These are phyloP conservation scores for Edolisoma coerulescens DNA, from an alignment of 2,113 vertebrate species.

Conservation along the genomic window DNA sequence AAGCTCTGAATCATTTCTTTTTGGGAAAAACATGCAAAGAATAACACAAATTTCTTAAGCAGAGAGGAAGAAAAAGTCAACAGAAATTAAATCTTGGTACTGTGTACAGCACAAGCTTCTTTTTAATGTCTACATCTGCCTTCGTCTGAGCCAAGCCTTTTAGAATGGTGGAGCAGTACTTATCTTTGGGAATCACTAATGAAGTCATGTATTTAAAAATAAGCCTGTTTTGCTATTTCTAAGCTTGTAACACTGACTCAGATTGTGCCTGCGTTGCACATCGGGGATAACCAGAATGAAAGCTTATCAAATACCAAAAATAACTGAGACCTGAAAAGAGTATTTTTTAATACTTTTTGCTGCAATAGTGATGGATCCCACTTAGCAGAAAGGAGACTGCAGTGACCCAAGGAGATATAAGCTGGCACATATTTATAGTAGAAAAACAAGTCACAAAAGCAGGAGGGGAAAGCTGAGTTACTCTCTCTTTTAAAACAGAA, in stretches of 20 bases:
- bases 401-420: background rate
- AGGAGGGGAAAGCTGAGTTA: background rate
- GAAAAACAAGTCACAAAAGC: background rate
- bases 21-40: background rate
- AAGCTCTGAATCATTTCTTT: conserved; percentile 36
- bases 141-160: background rate
- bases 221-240: background rate
- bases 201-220: background rate
- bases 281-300: background rate
- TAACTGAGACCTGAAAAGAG: background rate
- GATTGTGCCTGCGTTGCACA: background rate
- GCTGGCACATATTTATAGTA: background rate
- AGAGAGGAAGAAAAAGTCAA: background rate
- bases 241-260: background rate
- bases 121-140: background rate
- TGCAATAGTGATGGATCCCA: background rate
- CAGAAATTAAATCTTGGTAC: background rate
- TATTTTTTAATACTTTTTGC: background rate
- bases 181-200: background rate
- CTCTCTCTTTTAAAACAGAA: background rate
- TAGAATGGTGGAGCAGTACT: background rate
- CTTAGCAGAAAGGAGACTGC: background rate
- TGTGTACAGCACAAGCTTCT: background rate
- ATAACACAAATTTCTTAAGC: background rate
- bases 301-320: background rate